Evolutionary conservation across 2,888 invertebrate genomes (phyloP), one percentile per base, ranked within the genome.

Genomic region (Pelosia muscerda): DNA sequence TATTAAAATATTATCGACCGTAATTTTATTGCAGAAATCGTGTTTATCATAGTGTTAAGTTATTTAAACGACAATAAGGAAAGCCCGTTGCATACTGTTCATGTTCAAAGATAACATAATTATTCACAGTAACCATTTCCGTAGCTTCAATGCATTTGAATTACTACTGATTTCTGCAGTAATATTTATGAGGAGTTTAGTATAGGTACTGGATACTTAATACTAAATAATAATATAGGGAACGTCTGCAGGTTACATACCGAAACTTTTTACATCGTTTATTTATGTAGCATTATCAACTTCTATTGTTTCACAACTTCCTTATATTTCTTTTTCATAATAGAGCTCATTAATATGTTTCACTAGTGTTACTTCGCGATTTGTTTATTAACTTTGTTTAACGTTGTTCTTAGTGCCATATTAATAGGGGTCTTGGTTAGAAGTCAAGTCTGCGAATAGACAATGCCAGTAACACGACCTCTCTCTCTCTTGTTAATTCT

Each of bases 41-140:
- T 63, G 28, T 66, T 72, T 74, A 66, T 68, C 66, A 59, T 70
- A 62, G 28, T 66, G 62, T 53, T 42, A 65, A 65, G 67, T 69
- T 71, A 72, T 80, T 72, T 77, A 72, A 63, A 80, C 61, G 71
- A 72, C 63, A 68, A 58, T 55, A 42, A 68, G 65, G 76, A 73
- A 72, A 75, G 64, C 63, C 67, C 26, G 26, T 19, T 64, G 26
- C 60, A 63, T 38, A 68, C 15, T 54, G 58, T 61, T 63, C 26
- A 57, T 62, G 54, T 55, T 65, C 26, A 59, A 58, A 72, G 62
- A 68, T 73, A 75, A 68, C 68, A 28, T 57, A 56, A 42, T 61
- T 38, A 22, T 53, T 31, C 26, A 59, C 38, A 42, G 23, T 55
- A 63, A 63, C 67, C 59, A 64, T 70, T 79, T 69, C 68, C 71